A percentile compares a stretch with the other conserved stretches of the same genome.
phyloP scores from a whole-genome alignment of 2,888 invertebrate genomes.

The Drosophila melanosoma region DNA sequence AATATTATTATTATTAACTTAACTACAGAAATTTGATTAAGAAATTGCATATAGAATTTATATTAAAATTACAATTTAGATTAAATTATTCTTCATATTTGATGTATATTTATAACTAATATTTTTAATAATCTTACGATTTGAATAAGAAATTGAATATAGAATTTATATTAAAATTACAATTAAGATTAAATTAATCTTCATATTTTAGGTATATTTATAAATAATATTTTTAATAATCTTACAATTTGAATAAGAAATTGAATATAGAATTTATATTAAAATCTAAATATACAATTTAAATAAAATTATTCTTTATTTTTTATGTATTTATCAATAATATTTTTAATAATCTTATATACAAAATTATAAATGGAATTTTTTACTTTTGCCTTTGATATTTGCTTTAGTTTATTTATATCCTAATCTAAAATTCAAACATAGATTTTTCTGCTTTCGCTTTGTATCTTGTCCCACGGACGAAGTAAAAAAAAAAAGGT shows the following conservation, averaged over 20 bases:
- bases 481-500: not conserved
- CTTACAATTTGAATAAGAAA: not conserved
- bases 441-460: not conserved
- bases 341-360: not conserved
- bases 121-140: not conserved
- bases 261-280: no score
- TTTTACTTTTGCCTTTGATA: not conserved
- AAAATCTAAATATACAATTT: not conserved
- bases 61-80: not conserved
- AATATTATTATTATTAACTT: not conserved
- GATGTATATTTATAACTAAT: not conserved
- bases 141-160: no score
- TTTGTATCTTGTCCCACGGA: not conserved
- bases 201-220: no score
- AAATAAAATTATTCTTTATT: not conserved
- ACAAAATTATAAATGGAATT: rapidly evolving
- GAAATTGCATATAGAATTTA: not conserved
- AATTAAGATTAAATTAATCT: no score
- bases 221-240: not conserved
- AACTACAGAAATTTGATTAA: not conserved
- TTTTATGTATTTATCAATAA: not conserved
- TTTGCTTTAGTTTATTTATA: not conserved
- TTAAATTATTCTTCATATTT: not conserved
- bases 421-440: not conserved
- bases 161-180: no score